phyloP scores from a whole-genome alignment of 2,888 invertebrate genomes.

The Cerastis leucographa region DNA sequence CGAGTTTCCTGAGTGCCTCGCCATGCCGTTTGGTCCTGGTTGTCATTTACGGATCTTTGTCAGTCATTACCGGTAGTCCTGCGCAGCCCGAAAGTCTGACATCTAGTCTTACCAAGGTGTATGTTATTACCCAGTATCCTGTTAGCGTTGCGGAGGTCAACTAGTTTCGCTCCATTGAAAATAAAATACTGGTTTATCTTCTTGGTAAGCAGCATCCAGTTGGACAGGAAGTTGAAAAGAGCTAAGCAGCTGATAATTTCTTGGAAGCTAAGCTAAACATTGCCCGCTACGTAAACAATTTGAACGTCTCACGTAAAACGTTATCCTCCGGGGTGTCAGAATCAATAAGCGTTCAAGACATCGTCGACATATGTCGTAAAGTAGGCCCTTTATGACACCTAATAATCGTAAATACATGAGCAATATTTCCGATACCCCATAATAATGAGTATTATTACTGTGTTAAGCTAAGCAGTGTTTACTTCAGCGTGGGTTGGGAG shows the following conservation, averaged over 20 bases:
- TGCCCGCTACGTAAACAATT: constrained; percentile 51
- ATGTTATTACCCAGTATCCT: background rate
- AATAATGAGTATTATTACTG: constrained; percentile 66
- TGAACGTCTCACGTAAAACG: constrained; percentile 45
- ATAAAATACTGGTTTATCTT: background rate
- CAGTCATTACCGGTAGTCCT: background rate
- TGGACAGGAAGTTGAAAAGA: background rate
- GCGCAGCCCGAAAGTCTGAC: background rate
- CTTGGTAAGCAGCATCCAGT: background rate
- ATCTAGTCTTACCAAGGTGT: background rate
- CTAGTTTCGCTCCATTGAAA: background rate
- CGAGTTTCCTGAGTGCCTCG: background rate
- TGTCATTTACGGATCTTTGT: background rate
- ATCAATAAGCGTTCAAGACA: constrained; percentile 72
- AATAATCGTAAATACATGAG: constrained; percentile 77
- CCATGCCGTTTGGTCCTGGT: background rate
- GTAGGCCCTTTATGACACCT: constrained; percentile 72
- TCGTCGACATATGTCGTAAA: constrained; percentile 72
- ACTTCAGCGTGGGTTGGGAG: constrained; percentile 19
- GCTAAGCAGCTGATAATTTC: background rate
- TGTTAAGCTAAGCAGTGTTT: constrained; percentile 46
- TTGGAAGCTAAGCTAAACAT: constrained; percentile 42
- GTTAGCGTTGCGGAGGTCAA: background rate
- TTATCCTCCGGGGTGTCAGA: constrained; percentile 57
- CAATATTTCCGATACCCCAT: constrained; percentile 67